Conservation (phyloP, 2,797 vertebrate genomes). For the Enteromius fasciolatus region DNA sequence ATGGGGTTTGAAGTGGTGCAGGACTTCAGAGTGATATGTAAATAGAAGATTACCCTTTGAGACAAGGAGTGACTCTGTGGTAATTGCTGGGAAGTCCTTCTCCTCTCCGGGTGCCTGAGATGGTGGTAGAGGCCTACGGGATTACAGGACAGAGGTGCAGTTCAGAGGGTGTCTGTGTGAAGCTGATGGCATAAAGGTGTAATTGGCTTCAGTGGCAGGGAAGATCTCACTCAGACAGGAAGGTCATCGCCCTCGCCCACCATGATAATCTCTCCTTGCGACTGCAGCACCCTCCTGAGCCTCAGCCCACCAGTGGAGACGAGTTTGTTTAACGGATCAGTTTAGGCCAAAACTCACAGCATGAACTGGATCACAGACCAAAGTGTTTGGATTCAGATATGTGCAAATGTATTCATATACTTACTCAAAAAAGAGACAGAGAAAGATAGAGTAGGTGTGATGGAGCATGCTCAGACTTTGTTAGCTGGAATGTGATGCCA, state of each 20-base stretch:
- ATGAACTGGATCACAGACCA: slow-evolving; percentile 4
- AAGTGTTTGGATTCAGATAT: slow-evolving; percentile 4
- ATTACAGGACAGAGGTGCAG: slow-evolving; percentile 60
- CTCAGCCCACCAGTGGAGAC: slow-evolving; percentile 31
- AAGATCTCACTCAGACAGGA: slow-evolving; percentile 62
- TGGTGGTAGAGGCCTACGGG: slow-evolving; percentile 64
- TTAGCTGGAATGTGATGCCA: slow-evolving; percentile 11
- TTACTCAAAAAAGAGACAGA: background rate
- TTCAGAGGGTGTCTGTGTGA: slow-evolving; percentile 42
- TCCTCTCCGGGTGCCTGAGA: slow-evolving; percentile 53
- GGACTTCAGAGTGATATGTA: slow-evolving; percentile 70
- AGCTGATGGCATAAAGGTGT: slow-evolving; percentile 60
- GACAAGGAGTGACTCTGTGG: slow-evolving; percentile 65
- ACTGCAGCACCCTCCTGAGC: slow-evolving; percentile 25
- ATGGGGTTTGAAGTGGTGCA: slow-evolving; percentile 51
- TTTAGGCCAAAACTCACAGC: slow-evolving; percentile 32
- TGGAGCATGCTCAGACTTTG: background rate
- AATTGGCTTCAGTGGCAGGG: slow-evolving; percentile 69
- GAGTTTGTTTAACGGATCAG: slow-evolving; percentile 13
- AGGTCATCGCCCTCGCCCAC: slow-evolving; percentile 68
- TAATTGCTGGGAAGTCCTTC: slow-evolving; percentile 70
- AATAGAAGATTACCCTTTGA: slow-evolving; percentile 70
- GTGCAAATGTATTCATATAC: slow-evolving; percentile 37
- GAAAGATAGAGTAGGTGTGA: slow-evolving; percentile 24
- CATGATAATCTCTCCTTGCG: slow-evolving; percentile 63